phyloP scores from a whole-genome alignment of 2,888 invertebrate species.

The Apotomis turbidana region DNA sequence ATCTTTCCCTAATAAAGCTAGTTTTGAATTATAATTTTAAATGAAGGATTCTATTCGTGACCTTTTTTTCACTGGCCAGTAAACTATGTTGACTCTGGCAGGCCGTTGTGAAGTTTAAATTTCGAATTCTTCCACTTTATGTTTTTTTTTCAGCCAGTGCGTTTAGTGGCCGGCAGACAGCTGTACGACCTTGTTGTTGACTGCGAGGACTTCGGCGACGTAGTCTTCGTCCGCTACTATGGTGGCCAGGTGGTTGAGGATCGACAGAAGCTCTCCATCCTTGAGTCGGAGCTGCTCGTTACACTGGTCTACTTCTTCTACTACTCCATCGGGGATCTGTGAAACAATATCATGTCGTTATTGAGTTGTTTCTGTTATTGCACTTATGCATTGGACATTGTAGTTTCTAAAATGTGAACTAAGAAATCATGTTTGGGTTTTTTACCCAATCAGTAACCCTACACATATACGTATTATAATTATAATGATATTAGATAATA shows the following conservation, averaged over 20 bases:
- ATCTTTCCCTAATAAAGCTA: not conserved
- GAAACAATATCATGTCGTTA: conserved; percentile 44
- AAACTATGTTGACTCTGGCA: not conserved
- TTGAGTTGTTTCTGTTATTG: not conserved
- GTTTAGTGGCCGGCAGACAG: conserved; percentile 71
- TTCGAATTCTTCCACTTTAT: conserved; percentile 1
- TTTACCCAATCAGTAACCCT: too few relatives aligned
- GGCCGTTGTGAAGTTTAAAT: not conserved
- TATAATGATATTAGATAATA: too few relatives aligned
- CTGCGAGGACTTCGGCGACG: conserved; percentile 88
- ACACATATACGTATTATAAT: too few relatives aligned
- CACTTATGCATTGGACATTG: too few relatives aligned
- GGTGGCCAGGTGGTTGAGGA: conserved; percentile 86
- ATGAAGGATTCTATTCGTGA: not conserved
- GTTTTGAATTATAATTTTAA: not conserved
- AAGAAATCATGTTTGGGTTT: too few relatives aligned
- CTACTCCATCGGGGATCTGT: conserved; percentile 87
- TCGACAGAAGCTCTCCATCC: conserved; percentile 85
- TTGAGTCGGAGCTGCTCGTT: conserved; percentile 89
- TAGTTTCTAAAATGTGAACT: too few relatives aligned
- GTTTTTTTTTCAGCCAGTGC: conserved; percentile 8
- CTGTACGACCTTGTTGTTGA: conserved; percentile 88
- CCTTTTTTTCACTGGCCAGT: not conserved
- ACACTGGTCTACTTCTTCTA: conserved; percentile 87
- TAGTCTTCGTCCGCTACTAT: conserved; percentile 90